Evolutionary conservation across 2,113 vertebrate species (phyloP), one percentile per base, ranked within the genome.

Genomic region (Tyto alba): DNA sequence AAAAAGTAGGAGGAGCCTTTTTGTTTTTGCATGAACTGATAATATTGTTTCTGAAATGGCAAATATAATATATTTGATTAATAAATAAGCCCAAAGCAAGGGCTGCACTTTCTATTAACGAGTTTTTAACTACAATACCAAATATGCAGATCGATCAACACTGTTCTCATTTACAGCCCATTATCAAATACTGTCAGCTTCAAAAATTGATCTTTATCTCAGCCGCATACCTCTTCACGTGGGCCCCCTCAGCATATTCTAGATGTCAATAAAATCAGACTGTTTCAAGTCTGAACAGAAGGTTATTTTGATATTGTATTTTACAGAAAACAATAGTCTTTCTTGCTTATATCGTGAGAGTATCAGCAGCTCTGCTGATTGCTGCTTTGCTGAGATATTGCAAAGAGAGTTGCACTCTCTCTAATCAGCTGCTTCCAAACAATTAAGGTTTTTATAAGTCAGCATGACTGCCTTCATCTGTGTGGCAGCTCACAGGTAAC

Each of bases 401-500:
- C 57, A 25, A 18, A 52, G 75, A 69, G 76, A 45, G 34, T 2
- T 77, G 68, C 25, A 13, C 52, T 59, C 40, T 73, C 23, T 77
- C 64, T 91, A 79, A 86, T 93, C 79, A 53, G 45, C 50, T 86
- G 19, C 64, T 95, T 68, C 90, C 76, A 95, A 95, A 60, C 75
- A 75, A 86, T 90, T 92, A 69, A 59, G n/a, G 26, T 23, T 63
- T 95, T 90, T 45, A 9, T 57, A 57, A 68, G 43, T 63, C 66
- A 63, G 26, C 27, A 8, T 57, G 59, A 32, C 32, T 48, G 23
- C 85, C 56, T 80, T 89, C 78, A 50, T 66, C 50, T 82, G 40
- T 73, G 88, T 73, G 45, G n/a, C 60, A 74, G 55, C 71, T 82
- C 88, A 43, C 53, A 45, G 53, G 63, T 71, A 55, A 11, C 68